Base-by-base conservation (phyloP, 2,113 vertebrate genomes). In the Ceyx cyanopectus region DNA sequence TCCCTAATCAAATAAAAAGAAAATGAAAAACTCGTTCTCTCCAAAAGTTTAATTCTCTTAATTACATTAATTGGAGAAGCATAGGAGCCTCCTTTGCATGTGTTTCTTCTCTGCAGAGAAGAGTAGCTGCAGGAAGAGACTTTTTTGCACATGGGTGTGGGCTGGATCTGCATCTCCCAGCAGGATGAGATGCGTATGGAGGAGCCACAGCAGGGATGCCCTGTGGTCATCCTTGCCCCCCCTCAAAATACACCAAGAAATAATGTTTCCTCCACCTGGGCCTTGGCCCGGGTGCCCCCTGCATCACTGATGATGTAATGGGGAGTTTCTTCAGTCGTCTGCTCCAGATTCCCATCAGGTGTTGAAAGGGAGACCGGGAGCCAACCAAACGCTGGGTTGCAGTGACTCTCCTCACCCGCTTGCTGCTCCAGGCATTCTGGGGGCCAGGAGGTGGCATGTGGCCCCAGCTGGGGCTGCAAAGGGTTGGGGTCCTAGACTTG, bases 1-100 rank as follows among this genome's bases (percentile, higher is more conserved):
- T 97, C 96, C 96, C 96, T 98, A 98, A 98, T 98, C 98, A 97
- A 98, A 98, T 98, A 97, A 98, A 97, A 98, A 94, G 97, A 97
- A 98, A 98, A 98, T 94, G 88, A 98, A 98, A 98, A 97, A 97
- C 96, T 95, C 90, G 27, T 94, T 97, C 96, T 91, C 96, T 97
- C 91, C 80, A 67, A 97, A 97, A 97, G 95, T 97, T 97, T 97
- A 97, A 97, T 98, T 97, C 97, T 98, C 97, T 97, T 98, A 97
- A 98, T 98, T 97, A 95, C 96, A 97, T 98, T 98, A 98, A 98
- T 97, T 96, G 97, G 93, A 97, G 97, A 97, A 97, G 97, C 60
- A 86, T 67, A 92, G 95, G 86, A 80, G 68, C 91, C 95, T 96
- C 79, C 89, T 93, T 88, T 74, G 60, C 8, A 5, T 37, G 26